phyloP scores from a whole-genome alignment of 2,888 invertebrate species.

The Tenthredo livida region DNA sequence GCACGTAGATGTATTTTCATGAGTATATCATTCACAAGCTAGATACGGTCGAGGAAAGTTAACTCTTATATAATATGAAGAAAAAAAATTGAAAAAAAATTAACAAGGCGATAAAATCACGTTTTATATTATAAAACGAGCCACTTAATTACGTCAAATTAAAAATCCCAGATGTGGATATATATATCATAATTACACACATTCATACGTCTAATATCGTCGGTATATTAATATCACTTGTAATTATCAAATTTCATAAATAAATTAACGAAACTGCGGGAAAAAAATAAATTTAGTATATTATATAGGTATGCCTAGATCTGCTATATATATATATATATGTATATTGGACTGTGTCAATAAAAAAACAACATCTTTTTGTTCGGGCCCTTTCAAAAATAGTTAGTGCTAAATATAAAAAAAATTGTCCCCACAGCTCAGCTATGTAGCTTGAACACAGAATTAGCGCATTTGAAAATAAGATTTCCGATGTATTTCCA shows the following conservation, averaged over 20 bases:
- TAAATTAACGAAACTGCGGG: background rate
- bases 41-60: background rate
- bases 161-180: background rate
- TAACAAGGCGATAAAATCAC: background rate
- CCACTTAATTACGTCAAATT: background rate
- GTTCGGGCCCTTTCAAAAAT: too few species aligned
- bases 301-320: too few species aligned
- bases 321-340: too few species aligned
- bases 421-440: too few species aligned
- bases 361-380: too few species aligned
- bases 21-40: background rate
- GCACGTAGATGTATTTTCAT: background rate
- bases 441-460: too few species aligned
- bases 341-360: too few species aligned
- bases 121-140: background rate
- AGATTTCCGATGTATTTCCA: too few species aligned
- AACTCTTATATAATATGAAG: background rate
- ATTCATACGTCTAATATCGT: background rate
- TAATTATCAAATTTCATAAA: background rate
- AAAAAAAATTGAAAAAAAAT: background rate
- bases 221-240: background rate
- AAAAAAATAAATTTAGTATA: background rate
- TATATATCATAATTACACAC: background rate
- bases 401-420: too few species aligned
- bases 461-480: too few species aligned